Conservation (phyloP, 1,140 invertebrate species). For the Mesaphorura yosii region DNA sequence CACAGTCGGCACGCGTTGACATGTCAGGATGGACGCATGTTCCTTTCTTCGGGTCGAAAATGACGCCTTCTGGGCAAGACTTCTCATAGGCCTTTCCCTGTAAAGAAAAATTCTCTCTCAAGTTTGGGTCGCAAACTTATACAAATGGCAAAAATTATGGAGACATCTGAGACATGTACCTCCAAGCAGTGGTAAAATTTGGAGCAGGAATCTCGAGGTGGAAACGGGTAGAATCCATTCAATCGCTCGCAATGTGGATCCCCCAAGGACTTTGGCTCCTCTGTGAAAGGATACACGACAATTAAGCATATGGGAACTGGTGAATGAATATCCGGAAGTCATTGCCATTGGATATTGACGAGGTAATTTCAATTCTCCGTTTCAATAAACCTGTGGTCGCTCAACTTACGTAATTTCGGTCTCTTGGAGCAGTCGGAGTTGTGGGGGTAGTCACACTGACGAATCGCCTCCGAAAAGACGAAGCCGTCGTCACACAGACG, state of each 20-base stretch:
- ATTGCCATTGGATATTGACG: no score
- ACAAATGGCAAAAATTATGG: background rate
- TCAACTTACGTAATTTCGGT: conserved; percentile 36
- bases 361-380: no score
- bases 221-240: conserved; percentile 36
- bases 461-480: conserved; percentile 34
- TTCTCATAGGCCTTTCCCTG: conserved; percentile 30
- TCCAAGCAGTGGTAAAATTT: conserved; percentile 37
- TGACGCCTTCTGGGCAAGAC: conserved; percentile 38
- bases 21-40: conserved; percentile 34
- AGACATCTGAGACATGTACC: background rate
- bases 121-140: conserved; percentile 30
- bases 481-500: conserved; percentile 39
- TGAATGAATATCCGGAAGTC: no score
- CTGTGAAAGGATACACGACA: no score
- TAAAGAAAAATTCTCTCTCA: no score
- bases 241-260: conserved; percentile 34
- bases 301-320: no score
- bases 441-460: conserved; percentile 37
- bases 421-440: conserved; percentile 35
- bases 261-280: background rate
- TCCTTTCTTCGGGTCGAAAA: conserved; percentile 35
- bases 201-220: conserved; percentile 33
- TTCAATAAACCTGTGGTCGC: no score
- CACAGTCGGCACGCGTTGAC: conserved; percentile 26